A percentile compares a stretch with the other conserved stretches of the same genome.
Conservation (phyloP, 2,888 invertebrate species). For the Lasioglossum vierecki region DNA sequence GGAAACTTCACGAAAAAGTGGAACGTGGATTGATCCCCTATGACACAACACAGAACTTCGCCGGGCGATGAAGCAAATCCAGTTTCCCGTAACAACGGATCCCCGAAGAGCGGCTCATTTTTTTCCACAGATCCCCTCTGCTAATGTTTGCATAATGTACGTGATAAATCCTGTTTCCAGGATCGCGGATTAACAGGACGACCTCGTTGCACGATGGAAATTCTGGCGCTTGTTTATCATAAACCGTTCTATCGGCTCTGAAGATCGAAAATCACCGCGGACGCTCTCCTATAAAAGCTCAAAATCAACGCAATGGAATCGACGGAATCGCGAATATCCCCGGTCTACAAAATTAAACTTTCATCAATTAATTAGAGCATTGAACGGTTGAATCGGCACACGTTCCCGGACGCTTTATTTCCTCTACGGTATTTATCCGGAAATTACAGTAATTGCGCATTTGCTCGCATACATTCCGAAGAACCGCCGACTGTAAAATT, state of each 20-base stretch:
- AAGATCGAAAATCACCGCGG: slow-evolving; percentile 56
- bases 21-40: slow-evolving; percentile 31
- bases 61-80: slow-evolving; percentile 28
- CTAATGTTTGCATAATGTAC: slow-evolving; percentile 65
- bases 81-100: slow-evolving; percentile 16
- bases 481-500: neutral
- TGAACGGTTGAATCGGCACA: neutral
- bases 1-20: slow-evolving; percentile 32
- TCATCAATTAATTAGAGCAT: neutral
- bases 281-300: neutral
- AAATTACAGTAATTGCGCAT: neutral
- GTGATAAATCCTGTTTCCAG: slow-evolving; percentile 59
- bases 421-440: neutral
- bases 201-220: slow-evolving; percentile 58
- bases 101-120: neutral
- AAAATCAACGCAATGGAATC: neutral
- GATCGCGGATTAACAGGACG: slow-evolving; percentile 74
- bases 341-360: neutral
- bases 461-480: neutral
- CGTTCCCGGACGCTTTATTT: neutral
- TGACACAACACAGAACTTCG: neutral
- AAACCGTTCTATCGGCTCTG: slow-evolving; percentile 33
- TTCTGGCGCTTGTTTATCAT: slow-evolving; percentile 60
- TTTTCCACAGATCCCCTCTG: slow-evolving; percentile 7
- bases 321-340: neutral